Evolutionary conservation across 2,113 vertebrate genomes (phyloP).

Genomic region (Osmerus mordax): DNA sequence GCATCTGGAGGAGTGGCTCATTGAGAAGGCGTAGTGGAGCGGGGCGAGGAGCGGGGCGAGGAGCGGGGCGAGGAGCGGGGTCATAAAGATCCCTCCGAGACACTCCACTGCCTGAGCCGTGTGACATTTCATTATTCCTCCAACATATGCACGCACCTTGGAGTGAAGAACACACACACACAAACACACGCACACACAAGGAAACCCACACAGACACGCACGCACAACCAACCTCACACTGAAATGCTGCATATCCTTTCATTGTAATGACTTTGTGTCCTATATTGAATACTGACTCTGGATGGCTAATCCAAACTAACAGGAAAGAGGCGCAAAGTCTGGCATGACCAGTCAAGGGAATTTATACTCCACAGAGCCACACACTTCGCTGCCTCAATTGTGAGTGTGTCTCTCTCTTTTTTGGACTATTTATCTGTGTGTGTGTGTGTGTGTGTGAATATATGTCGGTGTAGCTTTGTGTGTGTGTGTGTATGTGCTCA

Average conservation of each 20-base stretch:
- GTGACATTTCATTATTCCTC: constrained; percentile 39
- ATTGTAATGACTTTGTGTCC: not conserved
- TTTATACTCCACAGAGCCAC: not conserved
- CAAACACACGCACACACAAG: not conserved
- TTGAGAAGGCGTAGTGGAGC: constrained; percentile 12
- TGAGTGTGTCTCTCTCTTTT: constrained; percentile 14
- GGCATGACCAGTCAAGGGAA: not conserved
- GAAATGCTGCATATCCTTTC: not conserved
- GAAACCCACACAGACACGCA: not conserved
- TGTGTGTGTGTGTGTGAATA: not conserved
- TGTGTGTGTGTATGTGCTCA: not conserved
- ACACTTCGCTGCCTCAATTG: not conserved
- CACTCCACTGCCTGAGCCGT: constrained; percentile 14
- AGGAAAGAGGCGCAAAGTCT: not conserved
- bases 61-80: not conserved
- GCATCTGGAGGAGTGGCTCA: constrained; percentile 17
- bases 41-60: not conserved
- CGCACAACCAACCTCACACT: not conserved
- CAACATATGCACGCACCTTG: constrained; percentile 6
- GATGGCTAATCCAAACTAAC: not conserved
- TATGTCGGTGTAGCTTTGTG: not conserved
- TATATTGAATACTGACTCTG: not conserved
- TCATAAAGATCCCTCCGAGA: constrained; percentile 30
- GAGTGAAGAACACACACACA: not conserved
- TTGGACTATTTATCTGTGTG: not conserved